These are phyloP conservation scores for Ophonus ardosiacus DNA, from an alignment of 2,888 invertebrate genomes.

Conservation along the genomic window DNA sequence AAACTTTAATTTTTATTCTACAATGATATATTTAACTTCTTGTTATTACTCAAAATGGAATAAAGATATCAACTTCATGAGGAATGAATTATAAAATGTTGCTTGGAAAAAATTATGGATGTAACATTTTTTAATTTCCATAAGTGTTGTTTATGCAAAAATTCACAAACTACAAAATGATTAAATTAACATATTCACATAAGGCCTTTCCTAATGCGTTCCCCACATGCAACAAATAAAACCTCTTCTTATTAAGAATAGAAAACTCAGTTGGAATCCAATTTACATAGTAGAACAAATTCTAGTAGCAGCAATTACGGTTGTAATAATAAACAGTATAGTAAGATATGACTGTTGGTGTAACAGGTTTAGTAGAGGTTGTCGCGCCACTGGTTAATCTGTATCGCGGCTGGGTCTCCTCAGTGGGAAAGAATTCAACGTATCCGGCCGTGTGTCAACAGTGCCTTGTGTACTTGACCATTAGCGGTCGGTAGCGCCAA, in stretches of 20 bases:
- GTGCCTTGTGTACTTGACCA: slow-evolving; percentile 62
- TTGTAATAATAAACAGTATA: slow-evolving; percentile 6
- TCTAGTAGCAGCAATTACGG: slow-evolving; percentile 40
- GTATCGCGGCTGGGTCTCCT: slow-evolving; percentile 33
- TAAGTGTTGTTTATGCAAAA: too few relatives aligned
- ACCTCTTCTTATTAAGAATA: not conserved
- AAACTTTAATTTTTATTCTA: too few relatives aligned
- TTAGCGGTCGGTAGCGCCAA: slow-evolving; percentile 65
- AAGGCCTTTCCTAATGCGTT: not conserved
- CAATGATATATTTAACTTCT: too few relatives aligned
- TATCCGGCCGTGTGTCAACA: slow-evolving; percentile 63
- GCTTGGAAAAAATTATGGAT: too few relatives aligned
- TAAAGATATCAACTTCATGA: too few relatives aligned
- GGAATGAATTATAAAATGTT: too few relatives aligned
- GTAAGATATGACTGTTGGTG: slow-evolving; percentile 2
- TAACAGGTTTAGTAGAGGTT: slow-evolving; percentile 24
- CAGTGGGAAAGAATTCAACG: slow-evolving; percentile 64
- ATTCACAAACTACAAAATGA: not conserved
- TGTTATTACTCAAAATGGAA: too few relatives aligned
- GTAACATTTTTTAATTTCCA: too few relatives aligned
- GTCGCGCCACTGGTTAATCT: slow-evolving; percentile 24
- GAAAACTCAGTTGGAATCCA: not conserved
- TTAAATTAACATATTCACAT: not conserved
- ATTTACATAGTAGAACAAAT: slow-evolving; percentile 19
- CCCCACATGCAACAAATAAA: not conserved